Base-by-base conservation (phyloP, 2,113 vertebrate genomes). In the Psammodynastes pulverulentus region DNA sequence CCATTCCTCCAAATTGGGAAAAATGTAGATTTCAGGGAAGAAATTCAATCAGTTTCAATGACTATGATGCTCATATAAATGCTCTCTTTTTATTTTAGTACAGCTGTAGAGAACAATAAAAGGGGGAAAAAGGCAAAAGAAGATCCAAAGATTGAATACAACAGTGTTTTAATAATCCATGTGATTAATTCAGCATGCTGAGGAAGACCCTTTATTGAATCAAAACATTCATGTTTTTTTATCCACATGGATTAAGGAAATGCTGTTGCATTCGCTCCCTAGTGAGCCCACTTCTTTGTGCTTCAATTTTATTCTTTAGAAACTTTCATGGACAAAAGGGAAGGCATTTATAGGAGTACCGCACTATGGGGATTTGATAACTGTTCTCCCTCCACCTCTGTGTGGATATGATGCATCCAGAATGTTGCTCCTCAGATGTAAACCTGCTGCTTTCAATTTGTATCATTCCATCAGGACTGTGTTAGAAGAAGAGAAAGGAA, bases 101-200 rank as follows among this genome's bases (percentile, higher is more conserved):
- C 89, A 89, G 89, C 94, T 96, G 93, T 94, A 95, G 48, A 95
- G 95, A 96, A 96, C 96, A 95, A 92, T 46, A 92, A 94, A 95
- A 94, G 95, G 95, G 0, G 95, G 94, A 95, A 94, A 93, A 94
- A 97, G 97, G 96, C 89, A 54, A 87, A 94, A 92, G 95, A 96
- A 96, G 96, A 95, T 94, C 95, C 95, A 94, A 91, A 49, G 95
- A 97, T 96, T 4, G 91, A 95, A 96, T 96, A 96, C 94, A 12
- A 95, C 97, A 94, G 94, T 96, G 96, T 96, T 96, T 96, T 97
- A 97, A 97, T 97, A 97, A 97, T 97, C 96, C 96, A 93, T 96
- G 97, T 96, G 96, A 97, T 97, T 97, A 97, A 97, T 97, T 97
- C 96, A 97, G 97, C 97, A 97, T 96, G 96, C 97, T 97, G 96